A percentile compares a stretch with the other conserved stretches of the same genome.
Evolutionary conservation across 35 echinoderm and acorn worm species (phyloP).

Genomic region (Diadema setosum): DNA sequence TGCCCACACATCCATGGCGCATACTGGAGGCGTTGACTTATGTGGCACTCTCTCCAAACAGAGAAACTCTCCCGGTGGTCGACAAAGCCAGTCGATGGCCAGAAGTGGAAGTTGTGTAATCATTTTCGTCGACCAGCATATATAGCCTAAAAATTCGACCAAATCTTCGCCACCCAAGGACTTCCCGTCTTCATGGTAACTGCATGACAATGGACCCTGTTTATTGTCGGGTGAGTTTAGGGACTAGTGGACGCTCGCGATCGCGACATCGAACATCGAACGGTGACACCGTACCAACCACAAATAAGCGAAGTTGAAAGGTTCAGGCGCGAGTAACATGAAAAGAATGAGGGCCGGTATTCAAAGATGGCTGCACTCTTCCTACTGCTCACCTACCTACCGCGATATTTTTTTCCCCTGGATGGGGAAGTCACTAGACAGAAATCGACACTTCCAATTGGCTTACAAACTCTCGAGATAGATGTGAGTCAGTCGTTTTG

Average conservation of each 20-base stretch:
- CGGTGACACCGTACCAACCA: slow-evolving; percentile 59
- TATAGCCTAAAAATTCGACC: slow-evolving; percentile 52
- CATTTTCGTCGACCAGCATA: slow-evolving; percentile 51
- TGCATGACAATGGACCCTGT: slow-evolving; percentile 73
- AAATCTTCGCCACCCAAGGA: slow-evolving; percentile 53
- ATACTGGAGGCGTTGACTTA: slow-evolving; percentile 22
- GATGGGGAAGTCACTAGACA: too few relatives aligned
- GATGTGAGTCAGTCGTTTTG: too few relatives aligned
- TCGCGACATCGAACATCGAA: slow-evolving; percentile 35
- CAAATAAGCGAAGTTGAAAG: slow-evolving; percentile 70
- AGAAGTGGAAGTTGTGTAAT: slow-evolving; percentile 44
- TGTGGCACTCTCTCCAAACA: neutral
- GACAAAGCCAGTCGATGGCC: slow-evolving; percentile 64
- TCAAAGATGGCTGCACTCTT: too few relatives aligned
- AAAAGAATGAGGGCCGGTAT: neutral
- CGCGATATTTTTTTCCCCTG: too few relatives aligned
- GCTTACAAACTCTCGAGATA: too few relatives aligned
- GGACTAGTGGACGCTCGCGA: slow-evolving; percentile 25
- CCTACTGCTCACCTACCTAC: too few relatives aligned
- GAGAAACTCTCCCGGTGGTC: slow-evolving; percentile 19
- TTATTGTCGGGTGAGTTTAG: slow-evolving; percentile 37
- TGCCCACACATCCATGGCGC: slow-evolving; percentile 4
- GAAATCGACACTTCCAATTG: too few relatives aligned
- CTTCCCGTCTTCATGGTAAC: slow-evolving; percentile 28
- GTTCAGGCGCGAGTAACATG: neutral